phyloP scores from a whole-genome alignment of 2,113 vertebrate species.

The Gulo gulo region DNA sequence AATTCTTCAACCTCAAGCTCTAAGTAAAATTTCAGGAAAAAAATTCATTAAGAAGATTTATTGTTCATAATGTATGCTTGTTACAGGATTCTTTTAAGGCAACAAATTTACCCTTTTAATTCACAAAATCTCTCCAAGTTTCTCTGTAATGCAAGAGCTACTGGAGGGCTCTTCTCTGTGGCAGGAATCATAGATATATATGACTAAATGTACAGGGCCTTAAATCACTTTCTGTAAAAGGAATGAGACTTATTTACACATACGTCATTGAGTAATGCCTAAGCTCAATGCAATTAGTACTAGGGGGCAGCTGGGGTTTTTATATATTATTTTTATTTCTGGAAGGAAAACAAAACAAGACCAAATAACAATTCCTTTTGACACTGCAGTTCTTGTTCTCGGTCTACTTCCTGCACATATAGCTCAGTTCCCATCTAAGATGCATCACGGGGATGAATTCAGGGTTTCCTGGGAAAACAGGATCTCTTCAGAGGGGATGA shows the following conservation, averaged over 20 bases:
- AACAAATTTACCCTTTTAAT: neutral
- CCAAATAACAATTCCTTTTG: neutral
- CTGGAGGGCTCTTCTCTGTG: neutral
- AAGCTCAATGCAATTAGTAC: neutral
- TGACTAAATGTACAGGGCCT: neutral
- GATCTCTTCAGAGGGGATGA: neutral
- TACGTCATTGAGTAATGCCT: neutral
- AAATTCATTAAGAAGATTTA: neutral
- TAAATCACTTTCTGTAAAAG: slow-evolving; percentile 10
- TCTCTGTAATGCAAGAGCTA: neutral
- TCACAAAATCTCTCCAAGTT: neutral
- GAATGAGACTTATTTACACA: neutral
- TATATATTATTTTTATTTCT: slow-evolving; percentile 22
- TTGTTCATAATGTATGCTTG: neutral
- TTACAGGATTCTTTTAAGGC: neutral
- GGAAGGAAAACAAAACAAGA: neutral
- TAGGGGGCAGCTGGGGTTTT: neutral
- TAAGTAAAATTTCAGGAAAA: neutral
- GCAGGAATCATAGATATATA: neutral
- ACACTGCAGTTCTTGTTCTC: neutral
- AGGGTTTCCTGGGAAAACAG: neutral
- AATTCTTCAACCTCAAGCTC: neutral
- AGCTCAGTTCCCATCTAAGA: neutral
- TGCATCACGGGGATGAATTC: neutral
- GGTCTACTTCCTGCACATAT: neutral